A percentile compares a stretch with the other conserved stretches of the same genome.
Conservation (phyloP, 37 sponge, comb jelly and placozoan species). For the Hexactinellida sp. region DNA sequence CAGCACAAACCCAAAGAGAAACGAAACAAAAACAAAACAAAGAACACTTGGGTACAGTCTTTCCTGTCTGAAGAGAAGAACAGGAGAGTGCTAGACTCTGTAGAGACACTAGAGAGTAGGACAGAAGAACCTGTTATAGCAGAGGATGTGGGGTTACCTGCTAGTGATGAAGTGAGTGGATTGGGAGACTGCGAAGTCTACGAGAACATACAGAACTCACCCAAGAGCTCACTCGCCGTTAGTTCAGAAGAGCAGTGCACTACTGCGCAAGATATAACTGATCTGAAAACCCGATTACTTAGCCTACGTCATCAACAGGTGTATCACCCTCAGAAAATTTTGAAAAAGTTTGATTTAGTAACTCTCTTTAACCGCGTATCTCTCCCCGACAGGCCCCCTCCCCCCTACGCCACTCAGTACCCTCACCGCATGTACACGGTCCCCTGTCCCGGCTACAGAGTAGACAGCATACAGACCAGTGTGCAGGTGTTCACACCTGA, state of each 20-base stretch:
- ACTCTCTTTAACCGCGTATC: background rate
- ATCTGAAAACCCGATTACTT: background rate
- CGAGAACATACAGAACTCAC: background rate
- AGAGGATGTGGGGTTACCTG: background rate
- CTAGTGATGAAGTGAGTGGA: background rate
- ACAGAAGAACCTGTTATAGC: background rate
- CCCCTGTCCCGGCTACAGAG: background rate
- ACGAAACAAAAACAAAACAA: background rate
- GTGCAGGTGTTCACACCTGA: constrained; percentile 14
- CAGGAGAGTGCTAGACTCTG: background rate
- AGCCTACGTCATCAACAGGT: background rate
- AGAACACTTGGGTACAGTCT: background rate
- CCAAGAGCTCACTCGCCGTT: background rate
- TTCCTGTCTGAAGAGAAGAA: background rate
- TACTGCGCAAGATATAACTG: background rate
- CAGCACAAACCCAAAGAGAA: background rate
- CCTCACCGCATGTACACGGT: background rate
- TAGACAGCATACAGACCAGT: background rate
- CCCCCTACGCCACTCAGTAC: background rate
- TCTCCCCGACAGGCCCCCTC: background rate
- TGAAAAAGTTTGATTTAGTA: background rate
- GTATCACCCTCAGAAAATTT: background rate
- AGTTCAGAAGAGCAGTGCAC: background rate
- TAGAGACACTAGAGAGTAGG: background rate
- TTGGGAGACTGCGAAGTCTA: background rate